Conservation (phyloP, 2,113 vertebrate genomes). For the Mormyrus iriodes region DNA sequence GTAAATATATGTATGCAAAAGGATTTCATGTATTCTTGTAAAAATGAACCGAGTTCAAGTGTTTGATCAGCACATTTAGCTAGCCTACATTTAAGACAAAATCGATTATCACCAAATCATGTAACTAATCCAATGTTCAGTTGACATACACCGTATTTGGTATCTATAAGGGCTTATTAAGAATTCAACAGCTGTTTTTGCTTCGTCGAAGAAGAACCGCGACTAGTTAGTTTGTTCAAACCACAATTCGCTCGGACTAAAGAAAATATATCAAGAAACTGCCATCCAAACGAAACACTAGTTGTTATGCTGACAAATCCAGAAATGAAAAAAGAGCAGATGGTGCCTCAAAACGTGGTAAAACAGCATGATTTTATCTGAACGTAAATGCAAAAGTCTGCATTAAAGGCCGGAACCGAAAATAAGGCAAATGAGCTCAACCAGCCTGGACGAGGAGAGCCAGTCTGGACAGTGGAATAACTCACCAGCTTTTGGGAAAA, state of each 20-base stretch:
- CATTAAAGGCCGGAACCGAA: not conserved
- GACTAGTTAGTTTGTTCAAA: not conserved
- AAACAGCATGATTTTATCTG: not conserved
- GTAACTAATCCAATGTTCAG: constrained; percentile 52
- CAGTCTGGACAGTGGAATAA: not conserved
- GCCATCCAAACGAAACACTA: constrained; percentile 19
- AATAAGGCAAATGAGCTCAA: not conserved
- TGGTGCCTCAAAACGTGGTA: not conserved
- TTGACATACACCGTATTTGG: constrained; percentile 50
- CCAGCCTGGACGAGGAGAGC: not conserved
- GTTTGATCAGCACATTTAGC: constrained; percentile 53
- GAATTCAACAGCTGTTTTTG: constrained; percentile 33
- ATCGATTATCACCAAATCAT: constrained; percentile 50
- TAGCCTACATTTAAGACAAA: constrained; percentile 47
- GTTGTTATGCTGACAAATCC: constrained; percentile 35
- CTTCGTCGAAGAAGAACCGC: not conserved
- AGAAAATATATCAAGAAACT: not conserved
- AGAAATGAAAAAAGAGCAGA: constrained; percentile 21
- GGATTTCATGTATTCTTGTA: constrained; percentile 52
- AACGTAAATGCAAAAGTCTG: not conserved
- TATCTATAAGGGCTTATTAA: constrained; percentile 69
- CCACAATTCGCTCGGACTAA: not conserved
- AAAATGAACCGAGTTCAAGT: constrained; percentile 54
- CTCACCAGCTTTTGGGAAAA: not conserved
- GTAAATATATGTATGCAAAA: constrained; percentile 27